Percentiles rank a stretch among this genome's conserved stretches.
Evolutionary conservation across 2,113 vertebrate genomes (phyloP).

Genomic region (Psammodynastes pulverulentus): DNA sequence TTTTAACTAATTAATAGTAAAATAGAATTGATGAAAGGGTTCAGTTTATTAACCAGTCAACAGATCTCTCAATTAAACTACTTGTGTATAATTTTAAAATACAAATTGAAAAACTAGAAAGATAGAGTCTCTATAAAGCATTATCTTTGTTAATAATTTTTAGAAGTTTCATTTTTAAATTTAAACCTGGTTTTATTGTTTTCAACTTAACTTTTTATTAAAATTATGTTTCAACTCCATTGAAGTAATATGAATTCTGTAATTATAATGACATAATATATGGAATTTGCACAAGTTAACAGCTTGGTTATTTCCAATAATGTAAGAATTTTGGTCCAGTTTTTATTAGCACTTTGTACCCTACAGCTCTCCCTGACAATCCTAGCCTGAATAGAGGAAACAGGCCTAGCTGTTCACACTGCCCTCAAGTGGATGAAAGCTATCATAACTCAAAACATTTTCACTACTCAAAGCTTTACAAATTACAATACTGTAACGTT

Average conservation of each 20-base stretch:
- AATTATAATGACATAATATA: rapidly evolving
- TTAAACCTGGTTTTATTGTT: background rate
- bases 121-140: background rate
- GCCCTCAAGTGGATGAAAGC: conserved; percentile 47
- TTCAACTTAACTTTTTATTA: background rate
- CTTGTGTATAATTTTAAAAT: background rate
- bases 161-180: background rate
- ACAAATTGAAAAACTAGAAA: background rate
- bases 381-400: rapidly evolving
- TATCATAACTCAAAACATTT: background rate
- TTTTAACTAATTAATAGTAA: background rate
- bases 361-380: background rate
- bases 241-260: background rate
- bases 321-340: background rate
- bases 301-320: background rate
- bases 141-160: background rate
- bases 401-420: background rate
- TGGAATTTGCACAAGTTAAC: rapidly evolving
- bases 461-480: rapidly evolving
- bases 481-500: background rate
- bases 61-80: background rate
- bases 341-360: background rate
- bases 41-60: background rate
- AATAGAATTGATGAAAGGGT: background rate
- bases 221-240: background rate